Conservation (phyloP, 2,113 vertebrate species). For the Silurus glanis region DNA sequence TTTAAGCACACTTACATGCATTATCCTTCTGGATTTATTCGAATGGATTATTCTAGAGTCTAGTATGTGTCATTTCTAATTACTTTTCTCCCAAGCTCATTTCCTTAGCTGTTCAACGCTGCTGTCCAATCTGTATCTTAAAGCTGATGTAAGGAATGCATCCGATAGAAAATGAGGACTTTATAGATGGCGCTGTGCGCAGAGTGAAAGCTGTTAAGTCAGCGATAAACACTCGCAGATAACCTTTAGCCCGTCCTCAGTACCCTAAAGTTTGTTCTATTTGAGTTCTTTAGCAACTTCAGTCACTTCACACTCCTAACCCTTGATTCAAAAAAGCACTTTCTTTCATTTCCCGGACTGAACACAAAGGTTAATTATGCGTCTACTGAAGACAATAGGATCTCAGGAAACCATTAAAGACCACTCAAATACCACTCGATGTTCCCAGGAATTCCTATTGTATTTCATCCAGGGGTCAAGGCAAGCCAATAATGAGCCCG, state of each 20-base stretch:
- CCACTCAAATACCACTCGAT: constrained; percentile 26
- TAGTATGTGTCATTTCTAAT: not conserved
- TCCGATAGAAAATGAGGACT: not conserved
- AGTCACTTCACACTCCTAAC: constrained; percentile 58
- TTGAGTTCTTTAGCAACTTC: not conserved
- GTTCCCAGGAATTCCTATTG: constrained; percentile 11
- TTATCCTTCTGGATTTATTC: not conserved
- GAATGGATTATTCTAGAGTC: not conserved
- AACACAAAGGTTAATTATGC: constrained; percentile 68
- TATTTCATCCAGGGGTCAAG: constrained; percentile 19
- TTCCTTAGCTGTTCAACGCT: not conserved
- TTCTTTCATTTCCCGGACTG: constrained; percentile 68
- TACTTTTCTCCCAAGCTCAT: not conserved
- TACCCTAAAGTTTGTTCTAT: constrained; percentile 56
- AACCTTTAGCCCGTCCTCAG: constrained; percentile 65
- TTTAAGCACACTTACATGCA: too few relatives aligned
- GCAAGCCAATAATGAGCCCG: constrained; percentile 14
- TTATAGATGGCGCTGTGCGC: not conserved
- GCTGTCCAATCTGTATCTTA: not conserved
- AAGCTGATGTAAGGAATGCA: not conserved
- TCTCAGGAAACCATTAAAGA: constrained; percentile 50
- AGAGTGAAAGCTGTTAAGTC: constrained; percentile 69
- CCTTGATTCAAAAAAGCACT: constrained; percentile 62
- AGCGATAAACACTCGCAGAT: constrained; percentile 69
- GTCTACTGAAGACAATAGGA: constrained; percentile 58